Evolutionary conservation across 2,113 vertebrate genomes (phyloP).

Genomic region (Actenoides lindsayi): DNA sequence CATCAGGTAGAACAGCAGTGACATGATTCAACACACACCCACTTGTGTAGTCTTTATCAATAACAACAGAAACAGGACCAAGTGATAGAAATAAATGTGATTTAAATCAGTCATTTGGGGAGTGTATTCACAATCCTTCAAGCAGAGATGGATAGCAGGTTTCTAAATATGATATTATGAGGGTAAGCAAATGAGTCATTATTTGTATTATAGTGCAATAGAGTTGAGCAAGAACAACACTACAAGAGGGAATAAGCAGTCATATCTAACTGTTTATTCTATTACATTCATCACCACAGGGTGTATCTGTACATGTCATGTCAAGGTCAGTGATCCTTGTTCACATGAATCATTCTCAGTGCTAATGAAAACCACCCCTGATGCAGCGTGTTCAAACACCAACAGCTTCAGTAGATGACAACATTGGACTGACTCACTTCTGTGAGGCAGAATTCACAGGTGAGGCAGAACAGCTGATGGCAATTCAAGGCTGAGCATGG

Average conservation of each 20-base stretch:
- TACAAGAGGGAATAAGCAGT: constrained; percentile 5
- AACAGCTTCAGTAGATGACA: background rate
- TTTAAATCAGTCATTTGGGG: background rate
- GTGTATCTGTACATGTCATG: constrained; percentile 14
- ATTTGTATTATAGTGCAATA: constrained; percentile 9
- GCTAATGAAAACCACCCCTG: constrained; percentile 26
- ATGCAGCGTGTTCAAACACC: background rate
- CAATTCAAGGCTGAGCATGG: background rate
- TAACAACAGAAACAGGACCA: constrained; percentile 18
- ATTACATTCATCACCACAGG: constrained; percentile 41
- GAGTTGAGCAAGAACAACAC: background rate
- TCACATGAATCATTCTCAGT: constrained; percentile 39
- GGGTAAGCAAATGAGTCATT: constrained; percentile 52
- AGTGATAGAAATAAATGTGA: constrained; percentile 28
- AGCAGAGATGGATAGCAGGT: background rate
- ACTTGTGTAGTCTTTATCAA: constrained; percentile 6
- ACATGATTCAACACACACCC: background rate
- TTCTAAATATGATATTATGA: constrained; percentile 28
- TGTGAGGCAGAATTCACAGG: background rate
- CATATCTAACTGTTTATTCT: constrained; percentile 41
- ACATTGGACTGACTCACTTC: background rate
- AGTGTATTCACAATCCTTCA: background rate
- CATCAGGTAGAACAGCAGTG: background rate
- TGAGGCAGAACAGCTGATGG: background rate
- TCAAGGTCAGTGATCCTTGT: constrained; percentile 49